Evolutionary conservation across 1,140 invertebrate species (phyloP).

Genomic region (Nasonia giraulti): DNA sequence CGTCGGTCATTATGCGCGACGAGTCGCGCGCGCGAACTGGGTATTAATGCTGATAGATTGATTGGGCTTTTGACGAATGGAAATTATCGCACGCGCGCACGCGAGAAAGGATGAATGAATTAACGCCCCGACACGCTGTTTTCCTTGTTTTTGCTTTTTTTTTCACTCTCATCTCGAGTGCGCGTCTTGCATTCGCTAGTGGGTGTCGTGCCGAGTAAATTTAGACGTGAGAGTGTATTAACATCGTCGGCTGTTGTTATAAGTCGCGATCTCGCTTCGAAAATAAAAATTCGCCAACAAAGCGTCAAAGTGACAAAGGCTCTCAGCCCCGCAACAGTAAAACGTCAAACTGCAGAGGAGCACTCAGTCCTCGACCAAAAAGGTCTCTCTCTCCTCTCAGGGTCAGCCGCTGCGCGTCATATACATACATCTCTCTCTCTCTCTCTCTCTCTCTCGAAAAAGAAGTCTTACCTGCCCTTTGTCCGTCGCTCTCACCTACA

Average conservation of each 20-base stretch:
- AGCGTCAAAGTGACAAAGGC: neutral
- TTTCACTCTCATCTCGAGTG: neutral
- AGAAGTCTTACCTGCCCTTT: neutral
- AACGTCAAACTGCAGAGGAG: neutral
- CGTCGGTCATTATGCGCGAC: constrained; percentile 9
- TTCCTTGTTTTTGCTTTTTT: neutral
- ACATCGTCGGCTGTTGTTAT: too few relatives aligned
- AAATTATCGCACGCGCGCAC: constrained; percentile 14
- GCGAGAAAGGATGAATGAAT: constrained; percentile 1
- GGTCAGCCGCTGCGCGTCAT: neutral
- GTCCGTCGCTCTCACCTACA: neutral
- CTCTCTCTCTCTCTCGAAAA: too few relatives aligned
- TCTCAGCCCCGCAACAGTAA: neutral
- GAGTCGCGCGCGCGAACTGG: neutral
- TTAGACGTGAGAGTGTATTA: too few relatives aligned
- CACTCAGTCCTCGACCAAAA: neutral
- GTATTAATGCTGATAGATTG: constrained; percentile 39
- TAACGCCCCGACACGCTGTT: neutral
- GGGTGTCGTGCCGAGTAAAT: too few relatives aligned
- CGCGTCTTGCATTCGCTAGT: too few relatives aligned
- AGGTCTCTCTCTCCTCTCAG: neutral
- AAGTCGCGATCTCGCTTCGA: too few relatives aligned
- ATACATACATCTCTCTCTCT: neutral
- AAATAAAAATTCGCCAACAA: neutral
- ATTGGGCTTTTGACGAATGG: constrained; percentile 46